Conservation (phyloP, 2,797 vertebrate species). For the Onychomys torridus region DNA sequence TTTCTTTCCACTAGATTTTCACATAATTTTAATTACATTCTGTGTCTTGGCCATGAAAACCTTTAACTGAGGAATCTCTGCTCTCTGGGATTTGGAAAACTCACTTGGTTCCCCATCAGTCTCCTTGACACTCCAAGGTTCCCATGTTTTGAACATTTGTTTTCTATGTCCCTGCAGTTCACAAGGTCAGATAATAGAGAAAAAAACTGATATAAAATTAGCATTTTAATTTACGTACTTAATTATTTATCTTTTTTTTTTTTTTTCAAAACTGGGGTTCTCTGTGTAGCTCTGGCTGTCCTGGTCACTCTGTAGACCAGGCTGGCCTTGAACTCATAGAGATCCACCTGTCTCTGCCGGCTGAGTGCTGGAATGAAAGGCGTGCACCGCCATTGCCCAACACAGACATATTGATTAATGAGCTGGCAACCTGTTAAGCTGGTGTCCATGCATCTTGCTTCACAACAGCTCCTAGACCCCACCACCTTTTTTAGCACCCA, state of each 20-base stretch:
- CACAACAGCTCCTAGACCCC: not conserved
- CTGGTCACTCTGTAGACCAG: not conserved
- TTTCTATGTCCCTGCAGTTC: not conserved
- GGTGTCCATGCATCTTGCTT: not conserved
- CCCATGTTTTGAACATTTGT: not conserved
- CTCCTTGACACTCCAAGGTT: not conserved
- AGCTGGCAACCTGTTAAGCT: not conserved
- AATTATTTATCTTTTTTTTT: no score
- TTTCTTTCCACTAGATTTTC: not conserved
- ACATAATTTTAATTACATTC: constrained; percentile 16
- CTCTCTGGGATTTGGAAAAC: not conserved
- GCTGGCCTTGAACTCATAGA: not conserved
- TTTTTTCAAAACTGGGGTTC: not conserved
- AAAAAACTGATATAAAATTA: not conserved
- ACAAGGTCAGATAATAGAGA: not conserved
- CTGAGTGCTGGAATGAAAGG: no score
- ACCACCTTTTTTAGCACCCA: no score
- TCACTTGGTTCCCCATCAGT: not conserved
- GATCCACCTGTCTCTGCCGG: not conserved
- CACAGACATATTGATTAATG: not conserved
- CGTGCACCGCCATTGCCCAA: no score
- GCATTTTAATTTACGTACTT: not conserved
- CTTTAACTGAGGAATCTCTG: not conserved
- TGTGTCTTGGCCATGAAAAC: not conserved
- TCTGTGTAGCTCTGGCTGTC: not conserved